Evolutionary conservation across 2,797 vertebrate genomes (phyloP).

Genomic region (Diplodus puntazzo): DNA sequence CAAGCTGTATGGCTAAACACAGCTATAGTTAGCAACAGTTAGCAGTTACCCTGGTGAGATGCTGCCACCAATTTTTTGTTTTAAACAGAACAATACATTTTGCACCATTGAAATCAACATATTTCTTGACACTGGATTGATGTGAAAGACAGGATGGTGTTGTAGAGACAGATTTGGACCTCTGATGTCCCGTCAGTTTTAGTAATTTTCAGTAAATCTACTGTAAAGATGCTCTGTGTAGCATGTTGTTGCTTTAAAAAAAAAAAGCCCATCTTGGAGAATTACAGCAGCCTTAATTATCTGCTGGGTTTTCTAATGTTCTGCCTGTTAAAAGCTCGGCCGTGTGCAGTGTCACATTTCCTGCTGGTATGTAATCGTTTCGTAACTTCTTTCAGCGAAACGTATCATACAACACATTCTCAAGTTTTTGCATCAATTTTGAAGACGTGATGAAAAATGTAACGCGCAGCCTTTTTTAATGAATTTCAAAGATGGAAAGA

Average conservation of each 20-base stretch:
- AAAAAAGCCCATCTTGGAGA: conserved; percentile 32
- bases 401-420: not conserved
- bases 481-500: conserved; percentile 22
- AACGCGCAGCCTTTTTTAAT: conserved; percentile 7
- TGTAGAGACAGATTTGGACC: not conserved
- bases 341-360: not conserved
- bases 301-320: conserved; percentile 44
- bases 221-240: conserved; percentile 36
- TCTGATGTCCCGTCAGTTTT: conserved; percentile 14
- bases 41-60: too few relatives aligned
- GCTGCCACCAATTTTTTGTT: too few relatives aligned
- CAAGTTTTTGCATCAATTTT: conserved; percentile 17
- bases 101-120: too few relatives aligned
- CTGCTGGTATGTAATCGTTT: conserved; percentile 11
- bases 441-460: conserved; percentile 35
- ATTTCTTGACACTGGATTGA: not conserved
- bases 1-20: too few relatives aligned
- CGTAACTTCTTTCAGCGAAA: conserved; percentile 8
- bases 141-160: not conserved
- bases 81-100: too few relatives aligned
- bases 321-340: conserved; percentile 16
- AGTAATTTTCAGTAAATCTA: conserved; percentile 30
- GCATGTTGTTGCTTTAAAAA: conserved; percentile 11
- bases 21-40: too few relatives aligned
- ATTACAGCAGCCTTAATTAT: conserved; percentile 64